Percentiles rank a stretch among this genome's conserved stretches.
These are phyloP conservation scores for Danio choprae DNA, from an alignment of 2,797 vertebrate species.

Conservation along the genomic window DNA sequence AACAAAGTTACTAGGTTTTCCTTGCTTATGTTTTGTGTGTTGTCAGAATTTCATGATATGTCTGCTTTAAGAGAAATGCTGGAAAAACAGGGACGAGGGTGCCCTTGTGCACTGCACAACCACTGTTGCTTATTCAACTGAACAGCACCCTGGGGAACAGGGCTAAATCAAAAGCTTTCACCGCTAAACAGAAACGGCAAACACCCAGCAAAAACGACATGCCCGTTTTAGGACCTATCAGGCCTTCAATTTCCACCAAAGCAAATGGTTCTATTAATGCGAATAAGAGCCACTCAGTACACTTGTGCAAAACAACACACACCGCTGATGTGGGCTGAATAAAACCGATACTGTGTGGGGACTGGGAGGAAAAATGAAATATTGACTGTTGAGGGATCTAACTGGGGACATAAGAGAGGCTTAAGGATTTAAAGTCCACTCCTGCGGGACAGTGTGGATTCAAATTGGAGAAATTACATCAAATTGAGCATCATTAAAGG, in stretches of 20 bases:
- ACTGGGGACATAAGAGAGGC: slow-evolving; percentile 11
- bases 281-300: slow-evolving; percentile 23
- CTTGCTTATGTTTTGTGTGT: no score
- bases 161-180: slow-evolving; percentile 80
- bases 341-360: slow-evolving; percentile 23
- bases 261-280: slow-evolving; percentile 54
- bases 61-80: slow-evolving; percentile 30
- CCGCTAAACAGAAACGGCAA: slow-evolving; percentile 73
- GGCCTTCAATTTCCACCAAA: slow-evolving; percentile 62
- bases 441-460: not conserved
- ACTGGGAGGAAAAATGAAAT: slow-evolving; percentile 43
- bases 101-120: slow-evolving; percentile 77
- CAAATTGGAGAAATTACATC: slow-evolving; percentile 28
- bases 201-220: slow-evolving; percentile 72
- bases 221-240: slow-evolving; percentile 64
- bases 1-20: no score
- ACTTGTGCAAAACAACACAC: slow-evolving; percentile 36
- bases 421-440: slow-evolving; percentile 33
- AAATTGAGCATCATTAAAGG: slow-evolving; percentile 9
- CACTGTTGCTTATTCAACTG: slow-evolving; percentile 78
- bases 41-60: no score
- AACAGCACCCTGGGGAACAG: slow-evolving; percentile 78
- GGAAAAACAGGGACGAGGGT: slow-evolving; percentile 47
- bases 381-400: slow-evolving; percentile 30
- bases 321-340: slow-evolving; percentile 27